phyloP scores from a whole-genome alignment of 1,140 invertebrate species.

The Cydia pomonella region DNA sequence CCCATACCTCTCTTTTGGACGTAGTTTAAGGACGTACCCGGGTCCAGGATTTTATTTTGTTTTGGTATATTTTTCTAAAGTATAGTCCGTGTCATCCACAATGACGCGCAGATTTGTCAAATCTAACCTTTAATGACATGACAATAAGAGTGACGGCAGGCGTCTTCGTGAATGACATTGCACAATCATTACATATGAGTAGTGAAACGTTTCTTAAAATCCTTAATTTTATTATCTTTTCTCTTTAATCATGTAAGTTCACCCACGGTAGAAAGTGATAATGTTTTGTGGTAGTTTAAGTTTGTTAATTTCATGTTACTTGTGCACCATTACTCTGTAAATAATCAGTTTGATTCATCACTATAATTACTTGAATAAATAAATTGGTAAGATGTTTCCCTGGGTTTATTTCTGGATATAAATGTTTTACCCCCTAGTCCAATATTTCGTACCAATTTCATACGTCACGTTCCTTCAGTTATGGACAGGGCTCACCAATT shows the following conservation, averaged over 20 bases:
- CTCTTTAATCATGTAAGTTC: neutral
- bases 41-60: neutral
- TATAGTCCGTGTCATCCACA: no score
- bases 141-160: no score
- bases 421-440: neutral
- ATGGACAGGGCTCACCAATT: no score
- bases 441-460: no score
- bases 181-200: no score
- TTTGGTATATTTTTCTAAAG: neutral
- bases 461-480: no score
- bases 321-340: constrained; percentile 12
- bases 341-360: constrained; percentile 1
- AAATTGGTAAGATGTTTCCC: constrained; percentile 2
- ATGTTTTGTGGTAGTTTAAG: constrained; percentile 3
- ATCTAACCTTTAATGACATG: no score
- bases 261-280: constrained; percentile 18
- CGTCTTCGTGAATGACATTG: no score
- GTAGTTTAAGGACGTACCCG: no score
- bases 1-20: no score
- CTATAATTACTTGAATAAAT: constrained; percentile 16
- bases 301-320: constrained; percentile 19
- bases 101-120: no score
- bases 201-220: neutral
- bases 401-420: neutral
- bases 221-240: neutral